phyloP scores from a whole-genome alignment of 2,888 invertebrate genomes.

The Nomada ruficornis region DNA sequence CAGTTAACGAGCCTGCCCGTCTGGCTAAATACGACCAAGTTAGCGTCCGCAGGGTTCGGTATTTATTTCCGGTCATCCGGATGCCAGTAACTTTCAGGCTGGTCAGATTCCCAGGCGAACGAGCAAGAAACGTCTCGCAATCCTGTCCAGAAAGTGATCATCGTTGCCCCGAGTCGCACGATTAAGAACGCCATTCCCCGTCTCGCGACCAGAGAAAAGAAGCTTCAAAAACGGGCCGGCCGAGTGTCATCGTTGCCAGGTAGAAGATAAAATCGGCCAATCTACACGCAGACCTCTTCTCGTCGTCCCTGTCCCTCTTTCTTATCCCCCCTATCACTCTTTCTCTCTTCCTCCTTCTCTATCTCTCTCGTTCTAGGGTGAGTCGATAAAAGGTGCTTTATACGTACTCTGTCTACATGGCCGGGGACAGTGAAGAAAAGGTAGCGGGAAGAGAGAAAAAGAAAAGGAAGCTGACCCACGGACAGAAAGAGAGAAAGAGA shows the following conservation, averaged over 20 bases:
- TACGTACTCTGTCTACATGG: constrained; percentile 40
- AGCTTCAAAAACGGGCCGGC: constrained; percentile 36
- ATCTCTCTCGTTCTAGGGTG: constrained; percentile 14
- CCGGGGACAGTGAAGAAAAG: constrained; percentile 23
- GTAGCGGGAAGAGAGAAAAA: constrained; percentile 12
- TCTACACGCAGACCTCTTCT: constrained; percentile 22
- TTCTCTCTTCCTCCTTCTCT: neutral
- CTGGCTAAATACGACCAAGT: constrained; percentile 50
- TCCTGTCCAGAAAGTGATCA: constrained; percentile 53
- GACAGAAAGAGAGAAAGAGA: constrained; percentile 60
- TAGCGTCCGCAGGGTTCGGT: constrained; percentile 54
- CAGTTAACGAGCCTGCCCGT: constrained; percentile 1
- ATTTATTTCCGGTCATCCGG: constrained; percentile 65
- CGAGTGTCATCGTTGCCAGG: constrained; percentile 48
- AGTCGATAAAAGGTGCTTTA: constrained; percentile 52
- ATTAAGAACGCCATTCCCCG: constrained; percentile 59
- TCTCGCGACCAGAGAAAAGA: constrained; percentile 27
- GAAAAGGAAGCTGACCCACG: neutral
- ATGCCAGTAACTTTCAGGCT: constrained; percentile 37
- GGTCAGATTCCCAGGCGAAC: constrained; percentile 56
- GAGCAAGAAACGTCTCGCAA: constrained; percentile 56
- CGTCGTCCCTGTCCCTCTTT: neutral
- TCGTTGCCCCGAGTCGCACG: constrained; percentile 50
- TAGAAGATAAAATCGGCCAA: constrained; percentile 51
- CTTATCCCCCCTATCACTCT: neutral